Base-by-base conservation (phyloP, 2,797 vertebrate genomes). In the Vireo griseus region DNA sequence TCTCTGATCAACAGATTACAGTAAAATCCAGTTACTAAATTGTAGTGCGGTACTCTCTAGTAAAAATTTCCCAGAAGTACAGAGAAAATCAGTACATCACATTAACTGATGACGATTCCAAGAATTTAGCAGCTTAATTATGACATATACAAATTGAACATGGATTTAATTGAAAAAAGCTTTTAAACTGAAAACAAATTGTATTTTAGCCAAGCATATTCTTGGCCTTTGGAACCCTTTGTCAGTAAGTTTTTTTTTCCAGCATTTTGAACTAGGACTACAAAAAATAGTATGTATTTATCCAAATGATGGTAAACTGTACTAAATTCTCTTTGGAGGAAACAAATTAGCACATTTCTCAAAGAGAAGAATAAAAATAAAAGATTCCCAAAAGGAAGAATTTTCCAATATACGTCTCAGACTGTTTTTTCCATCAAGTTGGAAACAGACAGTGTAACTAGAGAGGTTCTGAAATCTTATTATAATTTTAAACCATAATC, bases 311-410 rank as follows among this genome's bases (percentile, higher is more conserved):
- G 2, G 9, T 16, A 71, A 69, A 54, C 4, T 33, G 10, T 17
- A 66, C 33, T 57, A 52, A 51, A 48, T 31, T 72, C 26, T 47
- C 5, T 18, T 44, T 8, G 7, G 8, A 73, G 4, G 15, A 65
- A 94, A 85, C 16, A 80, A 78, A 20, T 3, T 2, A 61, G 45
- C 5, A 58, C 22, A 67, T 74, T 77, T 66, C 39, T 71, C 7
- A n/a, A 85, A 52, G 9, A 6, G 2, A 68, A 66, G 5, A 11
- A n/a, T 21, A 7, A 31, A 37, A 10, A 9, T 35, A 29, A 51
- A 29, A 42, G 3, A 71, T 45, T 50, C 3, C 5, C 0, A 0
- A 78, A 45, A 81, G 8, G 10, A 74, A 37, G 4, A 18, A 19
- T 66, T 81, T 66, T 81, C 21, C 58, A 58, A 13, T 22, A 10